Percentiles rank a stretch among this genome's conserved stretches.
These are phyloP conservation scores for Abrostola triplasia DNA, from an alignment of 2,888 invertebrate genomes.

Conservation along the genomic window DNA sequence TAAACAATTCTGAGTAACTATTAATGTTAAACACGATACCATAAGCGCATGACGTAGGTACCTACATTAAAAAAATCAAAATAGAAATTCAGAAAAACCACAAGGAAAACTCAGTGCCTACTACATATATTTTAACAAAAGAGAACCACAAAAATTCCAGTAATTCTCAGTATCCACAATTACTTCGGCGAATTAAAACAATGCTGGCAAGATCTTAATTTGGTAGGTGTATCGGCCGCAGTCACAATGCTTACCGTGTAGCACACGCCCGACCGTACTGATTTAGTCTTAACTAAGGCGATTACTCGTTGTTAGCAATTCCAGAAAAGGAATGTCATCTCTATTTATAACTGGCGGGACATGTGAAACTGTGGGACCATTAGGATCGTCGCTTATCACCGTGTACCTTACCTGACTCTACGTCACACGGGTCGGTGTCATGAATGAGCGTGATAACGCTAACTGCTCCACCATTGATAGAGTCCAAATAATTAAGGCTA, in stretches of 20 bases:
- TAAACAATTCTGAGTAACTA: too few species aligned
- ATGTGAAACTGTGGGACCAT: constrained; percentile 2
- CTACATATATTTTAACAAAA: background rate
- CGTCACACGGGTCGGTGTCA: background rate
- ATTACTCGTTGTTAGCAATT: constrained; percentile 45
- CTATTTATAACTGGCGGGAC: constrained; percentile 48
- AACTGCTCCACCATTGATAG: constrained; percentile 5
- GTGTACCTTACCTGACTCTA: background rate
- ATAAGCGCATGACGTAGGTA: too few species aligned
- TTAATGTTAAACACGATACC: too few species aligned
- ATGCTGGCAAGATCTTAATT: constrained; percentile 21
- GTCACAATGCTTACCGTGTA: constrained; percentile 3
- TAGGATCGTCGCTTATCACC: constrained; percentile 7
- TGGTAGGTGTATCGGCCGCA: constrained; percentile 5
- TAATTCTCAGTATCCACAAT: constrained; percentile 6
- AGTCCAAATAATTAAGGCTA: background rate
- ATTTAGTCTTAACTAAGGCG: constrained; percentile 52
- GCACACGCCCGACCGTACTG: constrained; percentile 34
- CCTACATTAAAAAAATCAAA: background rate
- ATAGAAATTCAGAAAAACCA: constrained; percentile 8
- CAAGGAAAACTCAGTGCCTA: background rate
- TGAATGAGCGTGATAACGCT: constrained; percentile 3
- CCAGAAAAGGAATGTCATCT: constrained; percentile 52
- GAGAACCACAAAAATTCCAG: constrained; percentile 12
- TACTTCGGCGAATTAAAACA: constrained; percentile 29